Evolutionary conservation across 2,113 vertebrate species (phyloP).

Genomic region (Chaetorhynchus papuensis): DNA sequence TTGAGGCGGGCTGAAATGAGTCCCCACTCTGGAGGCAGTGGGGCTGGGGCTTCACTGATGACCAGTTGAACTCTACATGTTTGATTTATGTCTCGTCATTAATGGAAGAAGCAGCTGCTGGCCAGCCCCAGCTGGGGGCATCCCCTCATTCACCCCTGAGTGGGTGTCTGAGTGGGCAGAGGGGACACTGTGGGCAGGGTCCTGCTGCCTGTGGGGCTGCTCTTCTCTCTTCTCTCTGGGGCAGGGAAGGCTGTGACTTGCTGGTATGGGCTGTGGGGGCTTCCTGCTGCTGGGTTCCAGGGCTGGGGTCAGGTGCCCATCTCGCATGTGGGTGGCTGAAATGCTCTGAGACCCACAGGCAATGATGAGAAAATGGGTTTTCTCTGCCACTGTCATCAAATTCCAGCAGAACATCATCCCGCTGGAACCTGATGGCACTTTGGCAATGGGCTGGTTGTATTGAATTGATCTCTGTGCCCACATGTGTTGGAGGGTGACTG

Average conservation of each 20-base stretch:
- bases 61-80: background rate
- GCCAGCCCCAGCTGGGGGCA: background rate
- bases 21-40: background rate
- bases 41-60: background rate
- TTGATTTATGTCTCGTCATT: background rate
- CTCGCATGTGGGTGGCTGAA: background rate
- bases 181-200: background rate
- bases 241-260: too few species aligned
- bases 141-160: fast-evolving
- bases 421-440: background rate
- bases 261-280: background rate
- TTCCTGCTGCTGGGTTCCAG: background rate
- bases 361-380: background rate
- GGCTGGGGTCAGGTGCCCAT: background rate
- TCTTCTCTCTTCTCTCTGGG: background rate
- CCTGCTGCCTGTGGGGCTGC: background rate
- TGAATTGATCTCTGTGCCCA: background rate
- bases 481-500: background rate
- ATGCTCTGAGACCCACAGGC: background rate
- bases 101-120: background rate
- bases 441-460: background rate
- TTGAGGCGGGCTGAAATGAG: background rate
- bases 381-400: background rate
- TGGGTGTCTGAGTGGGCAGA: background rate
- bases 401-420: background rate